A percentile compares a stretch with the other conserved stretches of the same genome.
phyloP scores from a whole-genome alignment of 2,888 invertebrate genomes.

The Pachydiplax longipennis region DNA sequence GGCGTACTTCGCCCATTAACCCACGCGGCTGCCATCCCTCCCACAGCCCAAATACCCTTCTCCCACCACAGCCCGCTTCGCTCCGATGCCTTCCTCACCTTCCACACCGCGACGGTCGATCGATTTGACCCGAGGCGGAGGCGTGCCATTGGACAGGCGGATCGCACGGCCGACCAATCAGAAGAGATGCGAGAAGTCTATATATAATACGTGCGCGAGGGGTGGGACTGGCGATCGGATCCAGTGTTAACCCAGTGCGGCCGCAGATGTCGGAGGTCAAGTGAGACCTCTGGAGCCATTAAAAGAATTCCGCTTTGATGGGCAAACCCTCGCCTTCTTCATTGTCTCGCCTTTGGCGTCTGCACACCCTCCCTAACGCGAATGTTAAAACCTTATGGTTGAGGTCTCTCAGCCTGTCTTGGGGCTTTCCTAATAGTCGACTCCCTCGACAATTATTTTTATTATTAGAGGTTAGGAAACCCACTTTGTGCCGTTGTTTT shows the following conservation, averaged over 20 bases:
- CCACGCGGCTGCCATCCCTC: neutral
- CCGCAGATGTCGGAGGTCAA: neutral
- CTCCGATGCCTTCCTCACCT: neutral
- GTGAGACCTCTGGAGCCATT: neutral
- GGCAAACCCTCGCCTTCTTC: no score
- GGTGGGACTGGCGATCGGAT: neutral
- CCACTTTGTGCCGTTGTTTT: no score
- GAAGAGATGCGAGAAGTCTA: neutral
- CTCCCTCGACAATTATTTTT: no score
- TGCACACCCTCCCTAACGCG: no score
- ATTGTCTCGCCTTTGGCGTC: no score
- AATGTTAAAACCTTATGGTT: no score
- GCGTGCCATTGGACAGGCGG: slow-evolving; percentile 1
- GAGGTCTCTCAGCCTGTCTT: no score
- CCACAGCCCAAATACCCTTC: neutral
- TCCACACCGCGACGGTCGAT: neutral
- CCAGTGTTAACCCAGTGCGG: neutral
- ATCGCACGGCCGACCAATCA: neutral
- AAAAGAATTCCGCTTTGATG: neutral
- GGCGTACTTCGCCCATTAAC: neutral
- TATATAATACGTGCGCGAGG: slow-evolving; percentile 28
- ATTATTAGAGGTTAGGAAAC: no score
- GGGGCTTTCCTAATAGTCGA: no score
- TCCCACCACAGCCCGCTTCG: neutral
- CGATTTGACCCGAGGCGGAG: slow-evolving; percentile 13